A percentile compares a stretch with the other conserved stretches of the same genome.
phyloP scores from a whole-genome alignment of 2,888 invertebrate species.

The Tachystola acroxantha region DNA sequence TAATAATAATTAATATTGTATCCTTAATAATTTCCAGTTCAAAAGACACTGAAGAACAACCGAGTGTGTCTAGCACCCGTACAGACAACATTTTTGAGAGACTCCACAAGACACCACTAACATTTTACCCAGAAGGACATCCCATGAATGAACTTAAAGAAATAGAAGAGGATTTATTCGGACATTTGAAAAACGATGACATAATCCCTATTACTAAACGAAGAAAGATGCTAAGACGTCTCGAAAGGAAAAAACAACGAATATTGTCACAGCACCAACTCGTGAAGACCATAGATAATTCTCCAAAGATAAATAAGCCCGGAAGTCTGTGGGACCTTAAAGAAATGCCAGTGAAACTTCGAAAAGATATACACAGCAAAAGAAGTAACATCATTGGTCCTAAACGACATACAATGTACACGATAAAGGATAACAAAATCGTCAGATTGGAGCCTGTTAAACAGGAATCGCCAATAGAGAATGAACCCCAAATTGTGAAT shows the following conservation, averaged over 20 bases:
- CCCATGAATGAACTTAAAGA: conserved; percentile 74
- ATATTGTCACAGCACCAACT: conserved; percentile 35
- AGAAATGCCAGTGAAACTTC: conserved; percentile 27
- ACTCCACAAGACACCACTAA: conserved; percentile 29
- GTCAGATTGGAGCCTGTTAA: conserved; percentile 50
- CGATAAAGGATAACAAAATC: conserved; percentile 70
- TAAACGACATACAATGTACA: conserved; percentile 61
- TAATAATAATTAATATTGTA: no score
- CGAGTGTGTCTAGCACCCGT: conserved; percentile 34
- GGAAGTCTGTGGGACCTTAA: conserved; percentile 68
- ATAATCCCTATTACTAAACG: conserved; percentile 59
- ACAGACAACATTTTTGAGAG: conserved; percentile 23
- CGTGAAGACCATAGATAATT: conserved; percentile 19
- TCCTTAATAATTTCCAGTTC: conserved; percentile 33
- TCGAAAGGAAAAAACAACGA: conserved; percentile 60
- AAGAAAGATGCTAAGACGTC: conserved; percentile 62
- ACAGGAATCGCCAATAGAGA: conserved; percentile 4
- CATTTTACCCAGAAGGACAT: conserved; percentile 57
- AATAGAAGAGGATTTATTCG: conserved; percentile 67
- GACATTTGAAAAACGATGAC: conserved; percentile 49
- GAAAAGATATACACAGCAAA: conserved; percentile 8
- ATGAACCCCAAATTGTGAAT: background rate
- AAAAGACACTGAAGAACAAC: conserved; percentile 20
- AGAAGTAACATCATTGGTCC: conserved; percentile 34
- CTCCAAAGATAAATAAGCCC: conserved; percentile 26